These are phyloP conservation scores for Beaufortia kweichowensis DNA, from an alignment of 2,113 vertebrate species.

Conservation along the genomic window DNA sequence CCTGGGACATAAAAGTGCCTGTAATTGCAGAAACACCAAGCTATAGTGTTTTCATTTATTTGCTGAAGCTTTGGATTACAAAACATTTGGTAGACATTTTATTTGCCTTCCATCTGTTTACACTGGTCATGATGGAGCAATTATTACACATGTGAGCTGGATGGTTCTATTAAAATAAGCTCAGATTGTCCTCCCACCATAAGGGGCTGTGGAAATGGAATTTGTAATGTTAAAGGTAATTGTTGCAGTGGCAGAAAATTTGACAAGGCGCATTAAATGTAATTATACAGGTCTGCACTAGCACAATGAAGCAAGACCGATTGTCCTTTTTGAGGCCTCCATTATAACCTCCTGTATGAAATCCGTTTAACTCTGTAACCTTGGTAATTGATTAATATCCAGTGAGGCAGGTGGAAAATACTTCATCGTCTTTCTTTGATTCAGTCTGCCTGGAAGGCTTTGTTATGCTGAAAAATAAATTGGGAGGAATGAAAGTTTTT, in stretches of 20 bases:
- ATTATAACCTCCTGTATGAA: conserved; percentile 51
- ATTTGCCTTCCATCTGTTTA: neutral
- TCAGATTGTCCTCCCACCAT: conserved; percentile 43
- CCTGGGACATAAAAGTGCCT: no score
- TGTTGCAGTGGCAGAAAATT: conserved; percentile 38
- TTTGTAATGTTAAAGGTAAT: conserved; percentile 54
- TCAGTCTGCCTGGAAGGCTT: conserved; percentile 20
- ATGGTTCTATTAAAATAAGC: conserved; percentile 53
- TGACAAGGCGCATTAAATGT: conserved; percentile 46
- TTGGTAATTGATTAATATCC: conserved; percentile 57
- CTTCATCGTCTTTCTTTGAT: conserved; percentile 34
- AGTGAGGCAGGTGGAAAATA: conserved; percentile 36
- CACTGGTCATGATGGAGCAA: conserved; percentile 21
- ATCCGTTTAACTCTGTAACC: conserved; percentile 47
- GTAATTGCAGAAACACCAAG: no score
- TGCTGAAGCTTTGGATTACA: neutral
- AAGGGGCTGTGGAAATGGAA: conserved; percentile 41
- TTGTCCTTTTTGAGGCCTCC: conserved; percentile 39
- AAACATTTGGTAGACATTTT: neutral
- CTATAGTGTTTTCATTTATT: neutral
- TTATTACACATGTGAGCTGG: conserved; percentile 53
- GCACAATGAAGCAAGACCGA: conserved; percentile 42
- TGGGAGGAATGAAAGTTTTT: conserved; percentile 8
- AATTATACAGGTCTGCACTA: conserved; percentile 46
- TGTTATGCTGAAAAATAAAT: conserved; percentile 39